A percentile compares a stretch with the other conserved stretches of the same genome.
Evolutionary conservation across 2,888 invertebrate genomes (phyloP).

Genomic region (Stegophylla sp.): DNA sequence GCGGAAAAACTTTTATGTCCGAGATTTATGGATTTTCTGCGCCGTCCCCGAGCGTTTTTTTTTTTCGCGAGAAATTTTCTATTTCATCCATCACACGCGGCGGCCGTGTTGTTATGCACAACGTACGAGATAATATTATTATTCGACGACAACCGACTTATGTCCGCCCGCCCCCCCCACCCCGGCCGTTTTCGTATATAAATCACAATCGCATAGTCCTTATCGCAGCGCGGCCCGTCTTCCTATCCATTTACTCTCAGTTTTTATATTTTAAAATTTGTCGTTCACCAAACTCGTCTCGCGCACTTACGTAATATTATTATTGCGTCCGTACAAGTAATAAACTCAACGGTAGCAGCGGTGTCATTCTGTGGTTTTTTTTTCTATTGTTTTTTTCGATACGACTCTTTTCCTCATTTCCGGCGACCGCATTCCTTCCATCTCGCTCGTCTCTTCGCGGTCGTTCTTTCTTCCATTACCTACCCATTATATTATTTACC

Average conservation of each 20-base stretch:
- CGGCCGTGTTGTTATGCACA: no score
- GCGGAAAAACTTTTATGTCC: constrained; percentile 10
- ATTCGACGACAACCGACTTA: neutral
- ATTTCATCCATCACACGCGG: no score
- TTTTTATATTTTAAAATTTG: no score
- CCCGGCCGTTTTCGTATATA: neutral
- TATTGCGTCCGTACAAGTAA: neutral
- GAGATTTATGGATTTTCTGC: constrained; percentile 17
- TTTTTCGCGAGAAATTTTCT: no score
- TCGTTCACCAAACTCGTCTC: neutral
- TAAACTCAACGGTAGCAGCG: no score
- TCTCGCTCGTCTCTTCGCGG: no score
- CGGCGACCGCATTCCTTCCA: neutral
- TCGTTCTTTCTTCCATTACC: no score
- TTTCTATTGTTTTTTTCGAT: neutral
- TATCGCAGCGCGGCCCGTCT: neutral
- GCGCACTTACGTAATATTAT: neutral
- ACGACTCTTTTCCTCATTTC: neutral
- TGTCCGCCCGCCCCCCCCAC: neutral
- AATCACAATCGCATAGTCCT: neutral
- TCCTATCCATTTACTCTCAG: neutral
- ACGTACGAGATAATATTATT: no score
- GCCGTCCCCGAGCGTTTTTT: neutral
- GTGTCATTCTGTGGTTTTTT: no score
- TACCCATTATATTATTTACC: no score